phyloP scores from a whole-genome alignment of 2,888 invertebrate species.

The Eilema caniola region DNA sequence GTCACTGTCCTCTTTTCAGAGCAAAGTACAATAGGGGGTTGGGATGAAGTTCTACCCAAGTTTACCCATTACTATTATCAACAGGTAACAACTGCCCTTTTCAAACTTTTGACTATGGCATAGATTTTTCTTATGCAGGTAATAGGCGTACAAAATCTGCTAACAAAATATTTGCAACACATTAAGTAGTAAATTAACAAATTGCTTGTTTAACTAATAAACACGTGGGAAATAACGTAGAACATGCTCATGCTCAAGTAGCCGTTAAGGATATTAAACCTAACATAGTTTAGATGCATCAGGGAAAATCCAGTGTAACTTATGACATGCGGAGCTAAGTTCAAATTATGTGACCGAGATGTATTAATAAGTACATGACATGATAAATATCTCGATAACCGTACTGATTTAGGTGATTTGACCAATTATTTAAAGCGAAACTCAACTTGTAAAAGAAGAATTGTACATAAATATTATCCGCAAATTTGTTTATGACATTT shows the following conservation, averaged over 20 bases:
- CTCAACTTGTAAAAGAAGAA: neutral
- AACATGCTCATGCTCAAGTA: too few relatives aligned
- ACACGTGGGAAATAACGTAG: neutral
- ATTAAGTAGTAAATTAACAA: neutral
- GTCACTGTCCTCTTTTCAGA: conserved; percentile 77
- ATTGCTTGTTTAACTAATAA: neutral
- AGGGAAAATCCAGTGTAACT: neutral
- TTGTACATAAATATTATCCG: neutral
- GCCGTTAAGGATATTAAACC: neutral
- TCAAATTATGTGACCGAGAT: neutral
- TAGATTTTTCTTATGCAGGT: neutral
- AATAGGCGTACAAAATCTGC: neutral
- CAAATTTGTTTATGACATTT: neutral
- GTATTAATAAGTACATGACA: neutral
- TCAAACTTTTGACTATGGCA: conserved; percentile 20
- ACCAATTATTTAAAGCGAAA: neutral
- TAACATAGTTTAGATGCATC: neutral
- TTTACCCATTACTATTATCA: conserved; percentile 19
- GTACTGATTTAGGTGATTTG: neutral
- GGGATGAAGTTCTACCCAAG: conserved; percentile 34
- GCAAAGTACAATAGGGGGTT: conserved; percentile 64
- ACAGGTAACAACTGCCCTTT: conserved; percentile 26
- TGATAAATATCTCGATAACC: neutral
- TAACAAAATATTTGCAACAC: neutral
- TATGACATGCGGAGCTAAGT: neutral